Evolutionary conservation across 2,797 vertebrate species (phyloP).

Genomic region (Echeneis naucrates): DNA sequence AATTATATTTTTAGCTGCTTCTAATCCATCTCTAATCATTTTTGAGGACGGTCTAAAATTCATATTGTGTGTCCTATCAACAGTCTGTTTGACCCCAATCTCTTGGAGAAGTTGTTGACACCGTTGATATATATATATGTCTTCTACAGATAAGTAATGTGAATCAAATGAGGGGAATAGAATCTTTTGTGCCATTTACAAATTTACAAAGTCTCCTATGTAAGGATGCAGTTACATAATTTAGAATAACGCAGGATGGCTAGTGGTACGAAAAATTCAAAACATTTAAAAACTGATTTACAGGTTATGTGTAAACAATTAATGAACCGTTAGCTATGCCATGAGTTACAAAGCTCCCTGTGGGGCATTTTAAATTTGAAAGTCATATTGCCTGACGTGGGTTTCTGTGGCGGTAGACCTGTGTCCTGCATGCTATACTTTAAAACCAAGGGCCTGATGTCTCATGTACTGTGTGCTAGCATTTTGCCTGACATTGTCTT

Average conservation of each 20-base stretch:
- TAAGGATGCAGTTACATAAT: background rate
- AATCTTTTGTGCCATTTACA: background rate
- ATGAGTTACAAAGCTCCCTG: background rate
- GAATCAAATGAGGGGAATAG: background rate
- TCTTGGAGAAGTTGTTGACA: no score
- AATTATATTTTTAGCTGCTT: background rate
- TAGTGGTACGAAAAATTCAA: background rate
- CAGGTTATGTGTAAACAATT: background rate
- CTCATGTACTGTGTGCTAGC: constrained; percentile 25
- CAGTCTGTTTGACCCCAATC: no score
- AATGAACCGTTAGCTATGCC: background rate
- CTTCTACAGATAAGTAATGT: background rate
- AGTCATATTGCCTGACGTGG: background rate
- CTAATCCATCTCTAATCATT: background rate
- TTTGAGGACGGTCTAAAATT: background rate
- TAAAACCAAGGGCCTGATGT: background rate
- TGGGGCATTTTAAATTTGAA: background rate
- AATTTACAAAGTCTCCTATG: background rate
- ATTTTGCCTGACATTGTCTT: constrained; percentile 54
- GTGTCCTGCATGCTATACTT: constrained; percentile 1
- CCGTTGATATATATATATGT: no score
- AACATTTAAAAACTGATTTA: background rate
- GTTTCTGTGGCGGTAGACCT: background rate
- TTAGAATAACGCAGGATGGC: background rate
- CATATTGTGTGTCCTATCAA: background rate